These are phyloP conservation scores for Aphaenogaster rudis DNA, from an alignment of 1,140 invertebrate genomes.

Conservation along the genomic window DNA sequence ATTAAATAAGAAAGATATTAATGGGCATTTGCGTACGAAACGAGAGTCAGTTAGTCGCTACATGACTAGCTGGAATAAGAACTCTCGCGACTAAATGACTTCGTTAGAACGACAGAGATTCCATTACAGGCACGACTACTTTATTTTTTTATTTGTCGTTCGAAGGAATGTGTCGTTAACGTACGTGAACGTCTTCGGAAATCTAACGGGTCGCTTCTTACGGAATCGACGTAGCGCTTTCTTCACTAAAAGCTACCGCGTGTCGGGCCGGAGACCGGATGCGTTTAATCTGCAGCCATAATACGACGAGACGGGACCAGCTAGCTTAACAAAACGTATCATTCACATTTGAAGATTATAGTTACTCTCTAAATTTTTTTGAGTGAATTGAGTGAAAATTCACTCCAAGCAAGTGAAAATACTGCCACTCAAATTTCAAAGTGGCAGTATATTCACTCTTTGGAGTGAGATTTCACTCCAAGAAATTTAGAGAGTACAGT, in stretches of 20 bases:
- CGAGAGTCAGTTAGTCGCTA: background rate
- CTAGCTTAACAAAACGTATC: conserved; percentile 58
- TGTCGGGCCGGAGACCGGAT: conserved; percentile 73
- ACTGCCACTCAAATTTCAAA: too few relatives aligned
- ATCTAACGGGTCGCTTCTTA: background rate
- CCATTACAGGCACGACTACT: background rate
- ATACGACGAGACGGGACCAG: conserved; percentile 47
- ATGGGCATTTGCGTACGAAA: background rate
- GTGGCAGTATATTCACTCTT: too few relatives aligned
- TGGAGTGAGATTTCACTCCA: too few relatives aligned
- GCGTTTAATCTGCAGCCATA: conserved; percentile 70
- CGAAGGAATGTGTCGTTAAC: background rate
- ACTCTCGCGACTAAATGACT: background rate
- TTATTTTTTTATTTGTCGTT: conserved; percentile 16
- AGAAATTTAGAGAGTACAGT: background rate
- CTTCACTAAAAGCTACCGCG: conserved; percentile 43
- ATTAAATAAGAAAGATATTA: background rate
- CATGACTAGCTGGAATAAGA: background rate
- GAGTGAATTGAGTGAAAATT: too few relatives aligned
- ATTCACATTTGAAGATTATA: conserved; percentile 26
- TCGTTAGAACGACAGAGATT: background rate
- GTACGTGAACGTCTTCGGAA: conserved; percentile 8
- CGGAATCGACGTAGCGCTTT: conserved; percentile 38
- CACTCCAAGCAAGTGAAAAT: too few relatives aligned
- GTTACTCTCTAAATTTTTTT: too few relatives aligned